Evolutionary conservation across 2,888 invertebrate genomes (phyloP).

Genomic region (Drosophila planitibia): DNA sequence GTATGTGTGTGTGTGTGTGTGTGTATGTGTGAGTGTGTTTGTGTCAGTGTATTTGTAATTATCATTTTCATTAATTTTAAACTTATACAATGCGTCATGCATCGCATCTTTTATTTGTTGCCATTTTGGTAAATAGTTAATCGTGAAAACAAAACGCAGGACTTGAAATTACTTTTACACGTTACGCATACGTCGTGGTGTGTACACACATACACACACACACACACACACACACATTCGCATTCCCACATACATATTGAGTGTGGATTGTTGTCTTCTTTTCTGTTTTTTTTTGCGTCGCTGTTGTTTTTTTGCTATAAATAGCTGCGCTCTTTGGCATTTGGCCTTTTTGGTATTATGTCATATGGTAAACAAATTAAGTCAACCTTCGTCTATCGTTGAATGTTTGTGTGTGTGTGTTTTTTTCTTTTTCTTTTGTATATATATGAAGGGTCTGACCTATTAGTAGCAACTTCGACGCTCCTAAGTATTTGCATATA

Average conservation of each 20-base stretch:
- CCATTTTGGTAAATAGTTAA: slow-evolving; percentile 54
- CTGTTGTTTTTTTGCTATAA: slow-evolving; percentile 26
- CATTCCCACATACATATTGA: slow-evolving; percentile 7
- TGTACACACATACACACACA: slow-evolving; percentile 11
- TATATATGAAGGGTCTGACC: slow-evolving; percentile 18
- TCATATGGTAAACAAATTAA: slow-evolving; percentile 77
- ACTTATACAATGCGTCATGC: slow-evolving; percentile 41
- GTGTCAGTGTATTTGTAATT: background rate
- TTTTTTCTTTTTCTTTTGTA: slow-evolving; percentile 11
- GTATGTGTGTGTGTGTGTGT: background rate
- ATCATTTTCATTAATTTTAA: slow-evolving; percentile 47
- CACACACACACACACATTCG: slow-evolving; percentile 5
- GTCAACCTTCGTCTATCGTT: slow-evolving; percentile 32
- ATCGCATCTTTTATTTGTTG: slow-evolving; percentile 8
- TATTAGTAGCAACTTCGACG: slow-evolving; percentile 38
- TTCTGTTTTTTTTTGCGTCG: background rate
- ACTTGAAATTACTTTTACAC: slow-evolving; percentile 11
- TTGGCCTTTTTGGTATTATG: slow-evolving; percentile 66
- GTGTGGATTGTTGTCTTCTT: slow-evolving; percentile 22
- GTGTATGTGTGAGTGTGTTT: background rate
- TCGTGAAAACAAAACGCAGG: slow-evolving; percentile 16
- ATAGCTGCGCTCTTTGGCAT: slow-evolving; percentile 13
- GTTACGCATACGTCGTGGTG: slow-evolving; percentile 49
- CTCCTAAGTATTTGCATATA: slow-evolving; percentile 51
- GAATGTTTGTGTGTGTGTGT: slow-evolving; percentile 3